A percentile compares a stretch with the other conserved stretches of the same genome.
Conservation (phyloP, 2,888 invertebrate species). For the Geotrupes spiniger region DNA sequence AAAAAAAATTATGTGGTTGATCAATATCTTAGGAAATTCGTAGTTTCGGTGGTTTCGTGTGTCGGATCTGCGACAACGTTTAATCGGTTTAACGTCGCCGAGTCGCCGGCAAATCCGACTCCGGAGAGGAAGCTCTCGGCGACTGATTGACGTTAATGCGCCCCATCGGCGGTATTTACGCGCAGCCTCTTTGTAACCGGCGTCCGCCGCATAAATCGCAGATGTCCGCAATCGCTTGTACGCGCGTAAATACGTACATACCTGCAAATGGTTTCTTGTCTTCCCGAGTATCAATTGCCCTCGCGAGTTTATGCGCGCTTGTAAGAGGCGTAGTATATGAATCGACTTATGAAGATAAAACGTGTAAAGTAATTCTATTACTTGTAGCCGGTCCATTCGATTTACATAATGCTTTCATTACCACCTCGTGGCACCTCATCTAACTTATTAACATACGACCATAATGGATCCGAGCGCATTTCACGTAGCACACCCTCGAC, state of each 20-base stretch:
- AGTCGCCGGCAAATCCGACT: conserved; percentile 7
- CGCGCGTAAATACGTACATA: conserved; percentile 11
- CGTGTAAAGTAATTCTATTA: conserved; percentile 28
- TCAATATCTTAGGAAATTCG: no score
- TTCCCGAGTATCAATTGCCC: conserved; percentile 16
- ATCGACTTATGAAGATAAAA: conserved; percentile 23
- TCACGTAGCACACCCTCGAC: conserved; percentile 15
- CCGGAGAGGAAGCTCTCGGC: conserved; percentile 5
- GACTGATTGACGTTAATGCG: conserved; percentile 9
- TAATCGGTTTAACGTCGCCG: conserved; percentile 3
- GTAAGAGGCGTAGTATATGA: conserved; percentile 21
- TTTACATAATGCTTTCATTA: conserved; percentile 35
- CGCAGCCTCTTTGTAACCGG: background rate
- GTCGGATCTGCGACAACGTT: background rate
- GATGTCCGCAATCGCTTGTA: conserved; percentile 16
- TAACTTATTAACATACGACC: conserved; percentile 29
- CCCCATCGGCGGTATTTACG: conserved; percentile 4
- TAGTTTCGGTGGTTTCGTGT: no score
- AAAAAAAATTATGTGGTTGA: no score
- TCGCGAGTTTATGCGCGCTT: conserved; percentile 18
- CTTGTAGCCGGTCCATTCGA: conserved; percentile 28
- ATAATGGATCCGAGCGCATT: conserved; percentile 22
- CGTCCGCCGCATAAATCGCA: conserved; percentile 14
- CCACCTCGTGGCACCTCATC: conserved; percentile 31
- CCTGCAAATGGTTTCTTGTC: conserved; percentile 21